A percentile compares a stretch with the other conserved stretches of the same genome.
These are phyloP conservation scores for Thera britannica DNA, from an alignment of 2,888 invertebrate species.

Conservation along the genomic window DNA sequence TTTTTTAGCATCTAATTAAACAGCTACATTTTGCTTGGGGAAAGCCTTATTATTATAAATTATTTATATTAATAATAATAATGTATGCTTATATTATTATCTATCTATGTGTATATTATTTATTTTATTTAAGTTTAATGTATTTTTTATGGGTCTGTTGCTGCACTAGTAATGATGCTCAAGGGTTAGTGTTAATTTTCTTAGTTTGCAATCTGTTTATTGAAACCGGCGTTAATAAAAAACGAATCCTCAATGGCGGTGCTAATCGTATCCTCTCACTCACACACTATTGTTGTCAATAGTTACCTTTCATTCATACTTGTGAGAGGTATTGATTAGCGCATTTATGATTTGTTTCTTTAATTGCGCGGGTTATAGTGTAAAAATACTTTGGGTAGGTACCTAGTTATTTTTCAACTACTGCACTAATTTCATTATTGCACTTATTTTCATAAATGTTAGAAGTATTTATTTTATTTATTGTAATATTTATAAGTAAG, in stretches of 20 bases:
- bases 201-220: not conserved
- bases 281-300: too few relatives aligned
- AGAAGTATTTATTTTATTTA: not conserved
- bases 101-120: not conserved
- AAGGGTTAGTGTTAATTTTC: not conserved
- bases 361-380: not conserved
- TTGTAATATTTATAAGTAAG: not conserved
- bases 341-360: too few relatives aligned
- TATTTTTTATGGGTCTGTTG: not conserved
- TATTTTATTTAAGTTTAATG: not conserved
- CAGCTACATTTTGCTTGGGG: not conserved
- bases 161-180: not conserved
- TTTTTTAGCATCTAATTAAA: not conserved
- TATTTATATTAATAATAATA: conserved; percentile 15
- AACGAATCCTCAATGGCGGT: too few relatives aligned
- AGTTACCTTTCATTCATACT: too few relatives aligned
- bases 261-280: too few relatives aligned
- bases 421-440: not conserved
- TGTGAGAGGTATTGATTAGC: too few relatives aligned
- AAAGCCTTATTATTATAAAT: not conserved
- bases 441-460: not conserved
- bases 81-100: not conserved
- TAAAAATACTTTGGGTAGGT: not conserved
- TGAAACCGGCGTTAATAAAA: too few relatives aligned
- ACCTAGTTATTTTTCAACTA: not conserved